Percentiles rank a stretch among this genome's conserved stretches.
These are phyloP conservation scores for Papilio glaucus DNA, from an alignment of 1,140 invertebrate species.

Conservation along the genomic window DNA sequence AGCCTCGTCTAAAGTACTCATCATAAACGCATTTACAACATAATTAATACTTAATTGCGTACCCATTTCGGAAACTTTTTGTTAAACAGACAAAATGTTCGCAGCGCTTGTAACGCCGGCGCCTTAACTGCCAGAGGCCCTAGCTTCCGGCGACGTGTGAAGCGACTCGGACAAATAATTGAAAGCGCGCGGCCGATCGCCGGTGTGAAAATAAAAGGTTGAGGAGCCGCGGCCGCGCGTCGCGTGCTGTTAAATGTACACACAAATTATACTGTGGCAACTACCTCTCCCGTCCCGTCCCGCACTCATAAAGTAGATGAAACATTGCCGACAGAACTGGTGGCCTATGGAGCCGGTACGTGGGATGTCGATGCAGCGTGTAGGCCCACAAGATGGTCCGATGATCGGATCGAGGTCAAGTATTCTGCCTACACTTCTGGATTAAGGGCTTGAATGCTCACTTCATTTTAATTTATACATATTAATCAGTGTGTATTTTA, in stretches of 20 bases:
- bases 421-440: too few species aligned
- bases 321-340: too few species aligned
- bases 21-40: background rate
- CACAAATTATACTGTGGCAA: background rate
- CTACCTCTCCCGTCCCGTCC: too few species aligned
- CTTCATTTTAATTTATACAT: too few species aligned
- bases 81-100: background rate
- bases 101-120: background rate
- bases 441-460: too few species aligned
- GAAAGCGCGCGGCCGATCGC: background rate
- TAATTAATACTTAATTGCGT: slow-evolving; percentile 7
- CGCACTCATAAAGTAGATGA: too few species aligned
- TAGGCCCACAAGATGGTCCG: too few species aligned
- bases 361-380: too few species aligned
- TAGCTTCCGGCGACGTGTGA: background rate
- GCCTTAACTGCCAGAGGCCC: background rate
- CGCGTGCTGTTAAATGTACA: background rate
- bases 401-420: too few species aligned
- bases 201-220: background rate
- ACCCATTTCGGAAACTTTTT: background rate
- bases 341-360: too few species aligned
- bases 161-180: background rate
- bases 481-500: too few species aligned
- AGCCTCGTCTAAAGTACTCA: background rate
- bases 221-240: background rate